Evolutionary conservation across 2,888 invertebrate species (phyloP), one percentile per base, ranked within the genome.

Genomic region (Oxycera nigricornis): DNA sequence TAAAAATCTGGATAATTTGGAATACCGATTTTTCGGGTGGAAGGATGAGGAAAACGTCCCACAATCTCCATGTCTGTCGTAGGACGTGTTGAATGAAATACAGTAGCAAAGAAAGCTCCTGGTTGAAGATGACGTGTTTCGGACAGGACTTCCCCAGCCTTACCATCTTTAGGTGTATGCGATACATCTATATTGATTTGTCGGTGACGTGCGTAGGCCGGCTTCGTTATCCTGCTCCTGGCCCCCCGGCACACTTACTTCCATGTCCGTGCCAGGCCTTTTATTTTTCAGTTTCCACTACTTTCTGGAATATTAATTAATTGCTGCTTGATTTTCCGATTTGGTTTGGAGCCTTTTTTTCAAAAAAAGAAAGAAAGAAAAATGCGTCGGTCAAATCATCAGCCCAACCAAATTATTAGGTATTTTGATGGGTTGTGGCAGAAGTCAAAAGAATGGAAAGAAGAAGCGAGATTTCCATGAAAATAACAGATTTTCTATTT

Each of bases 161-260:
- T 22, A 41, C 41, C 11, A 9, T 35, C 46, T 3, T 7, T 46
- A n/a, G n/a, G n/a, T n/a, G 46, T 14, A 46, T 3, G 14, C 11
- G 24, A 22, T 24, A 52, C 24, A 1, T 17, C 7, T 30, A 52
- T 55, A 70, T 55, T 70, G 70, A 70, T 55, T 35, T 35, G 14
- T 35, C 39, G 22, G 31, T 52, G 46, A 41, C 70, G 70, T 70
- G 70, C 31, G 70, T 35, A 70, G 55, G 55, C 70, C 70, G 70
- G 70, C 55, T n/a, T 68, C 30, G 46, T 7, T 24, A 3, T n/a
- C 50, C 46, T 28, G n/a, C 6, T 50, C 30, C 50, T 26, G 26
- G 28, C 20, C n/a, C n/a, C n/a, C n/a, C 22, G 14, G 20, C 26
- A 6, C 20, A 22, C 20, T 55, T 6, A 7, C 55, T 55, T 7